Evolutionary conservation across 2,888 invertebrate species (phyloP).

Genomic region (Desoria tigrina): DNA sequence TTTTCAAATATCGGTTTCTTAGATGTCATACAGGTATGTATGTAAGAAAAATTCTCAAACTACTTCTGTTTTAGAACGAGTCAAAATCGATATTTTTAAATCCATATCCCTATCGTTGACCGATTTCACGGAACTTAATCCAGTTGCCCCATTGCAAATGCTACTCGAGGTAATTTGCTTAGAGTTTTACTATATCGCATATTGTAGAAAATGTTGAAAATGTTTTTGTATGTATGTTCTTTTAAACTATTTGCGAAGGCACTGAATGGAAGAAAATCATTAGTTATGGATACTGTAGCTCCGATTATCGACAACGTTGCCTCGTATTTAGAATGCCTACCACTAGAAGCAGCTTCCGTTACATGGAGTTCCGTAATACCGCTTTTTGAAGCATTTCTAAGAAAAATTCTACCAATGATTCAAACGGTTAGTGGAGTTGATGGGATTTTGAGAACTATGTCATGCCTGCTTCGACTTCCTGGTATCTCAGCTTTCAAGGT

Average conservation of each 20-base stretch:
- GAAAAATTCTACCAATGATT: constrained; percentile 67
- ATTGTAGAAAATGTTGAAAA: no score
- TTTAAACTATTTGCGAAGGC: no score
- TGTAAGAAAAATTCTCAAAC: no score
- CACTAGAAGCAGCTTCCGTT: constrained; percentile 73
- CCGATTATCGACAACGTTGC: constrained; percentile 87
- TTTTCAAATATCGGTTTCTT: no score
- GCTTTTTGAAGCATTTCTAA: constrained; percentile 83
- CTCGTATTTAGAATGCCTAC: constrained; percentile 87
- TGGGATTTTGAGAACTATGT: constrained; percentile 73
- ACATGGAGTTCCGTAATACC: constrained; percentile 79
- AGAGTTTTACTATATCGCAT: no score
- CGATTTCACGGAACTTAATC: constrained; percentile 94
- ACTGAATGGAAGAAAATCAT: constrained; percentile 74
- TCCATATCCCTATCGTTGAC: constrained; percentile 89
- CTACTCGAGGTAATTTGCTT: constrained; percentile 85
- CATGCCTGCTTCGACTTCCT: constrained; percentile 79
- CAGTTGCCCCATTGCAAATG: constrained; percentile 88
- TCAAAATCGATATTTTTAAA: constrained; percentile 83
- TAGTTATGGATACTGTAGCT: constrained; percentile 70
- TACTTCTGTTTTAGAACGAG: constrained; percentile 63
- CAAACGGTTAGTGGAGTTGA: constrained; percentile 70
- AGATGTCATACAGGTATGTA: no score
- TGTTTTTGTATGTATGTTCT: no score
- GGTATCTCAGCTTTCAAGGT: constrained; percentile 79